Base-by-base conservation (phyloP, 1,140 invertebrate species). In the Drepana arcuata region DNA sequence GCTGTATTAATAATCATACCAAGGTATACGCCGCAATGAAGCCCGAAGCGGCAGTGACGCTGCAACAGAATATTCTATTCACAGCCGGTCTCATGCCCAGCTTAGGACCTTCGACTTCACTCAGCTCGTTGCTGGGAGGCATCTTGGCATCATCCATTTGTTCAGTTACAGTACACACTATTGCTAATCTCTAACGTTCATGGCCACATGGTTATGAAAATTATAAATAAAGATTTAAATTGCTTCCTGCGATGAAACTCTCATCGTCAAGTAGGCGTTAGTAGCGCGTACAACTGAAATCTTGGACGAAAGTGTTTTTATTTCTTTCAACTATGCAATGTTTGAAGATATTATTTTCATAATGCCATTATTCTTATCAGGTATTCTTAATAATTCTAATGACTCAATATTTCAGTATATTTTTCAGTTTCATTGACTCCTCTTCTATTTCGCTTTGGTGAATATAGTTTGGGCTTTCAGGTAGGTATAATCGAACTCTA, bases 11-110 rank as follows among this genome's bases (percentile, higher is more conserved):
- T 25, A 36, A 30, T 55, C 63, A 70, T 64, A 85, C 83, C 68
- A 85, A 41, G 23, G 82, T 80, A 54, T 85, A 85, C n/a, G 82
- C 83, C 16, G 83, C 83, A 14, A 85, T 65, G 16, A 85, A 83
- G 7, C 80, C 83, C 1, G 81, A 77, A 2, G 83, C 83, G 16
- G 79, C 81, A 0, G 81, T 83, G 2, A 85, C 80, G 34, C 81
- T 85, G 61, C 83, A 85, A 46, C 83, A 85, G 42, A 83, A 84
- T 51, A 85, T 82, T 34, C 57, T 77, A 29, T 54, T 73, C 14
- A 85, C 62, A 7, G 81, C 81, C 6, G 83, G 83, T 47, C 77
- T 83, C 83, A 85, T 85, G 13, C 63, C 41, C 15, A 71, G 41
- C 46, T 64, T 75, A 9, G 71, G 65, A 1, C 66, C 34, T 5